Base-by-base conservation (phyloP, 2,888 invertebrate genomes). In the Agrotis exclamationis region DNA sequence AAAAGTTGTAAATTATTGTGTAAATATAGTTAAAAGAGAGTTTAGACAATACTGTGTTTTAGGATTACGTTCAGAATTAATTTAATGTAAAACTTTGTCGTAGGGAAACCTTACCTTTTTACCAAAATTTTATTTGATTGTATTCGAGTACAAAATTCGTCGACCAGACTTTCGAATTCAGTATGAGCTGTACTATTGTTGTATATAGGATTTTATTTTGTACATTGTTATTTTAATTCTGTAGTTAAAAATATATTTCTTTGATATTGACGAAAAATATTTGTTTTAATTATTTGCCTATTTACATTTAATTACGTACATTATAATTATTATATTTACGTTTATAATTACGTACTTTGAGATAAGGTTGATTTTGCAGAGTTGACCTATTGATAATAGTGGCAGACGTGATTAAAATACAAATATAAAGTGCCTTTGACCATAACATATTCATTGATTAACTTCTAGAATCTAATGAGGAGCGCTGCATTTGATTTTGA, bases 231-330 rank as follows among this genome's bases (percentile, higher is more conserved):
- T 91, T 79, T 80, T 79, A 82, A 79, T 83, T 84, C 75, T 87
- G 92, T 93, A 94, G 92, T 92, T 87, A 89, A 93, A 95, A 72
- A 94, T 92, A 93, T 93, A 95, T 93, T 92, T 92, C 93, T 93
- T 92, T 92, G 87, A 91, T 86, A 92, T 88, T 91, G 89, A 85
- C 33, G 44, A 74, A 86, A 79, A 85, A 79, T 66, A 78, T 74
- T 39, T 83, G 86, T 86, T 87, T 84, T 79, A 39, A 75, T 83
- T 84, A 79, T 70, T 74, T 75, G 73, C 59, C 63, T 64, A 65
- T 73, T 74, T 80, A 80, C 72, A 66, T 71, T 77, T 75, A 72
- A 77, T 76, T 80, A 82, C 22, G 71, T 63, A 73, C 67, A 76
- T 80, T 64, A 75, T 69, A 72, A 71, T 71, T 58, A 73, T 82